These are phyloP conservation scores for Drosophila obscura DNA, from an alignment of 1,140 invertebrate species.

Conservation along the genomic window DNA sequence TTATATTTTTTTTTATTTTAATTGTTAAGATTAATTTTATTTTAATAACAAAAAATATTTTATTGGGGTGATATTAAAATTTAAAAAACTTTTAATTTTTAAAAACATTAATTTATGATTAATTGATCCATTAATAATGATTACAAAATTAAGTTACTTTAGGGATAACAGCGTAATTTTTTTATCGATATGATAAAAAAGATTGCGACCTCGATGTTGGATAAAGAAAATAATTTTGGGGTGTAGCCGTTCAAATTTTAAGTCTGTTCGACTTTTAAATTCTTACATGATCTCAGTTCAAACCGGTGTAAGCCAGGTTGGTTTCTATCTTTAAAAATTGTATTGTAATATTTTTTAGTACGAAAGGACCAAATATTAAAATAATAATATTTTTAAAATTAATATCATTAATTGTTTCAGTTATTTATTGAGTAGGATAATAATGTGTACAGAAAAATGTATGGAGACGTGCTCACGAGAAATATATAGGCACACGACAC, in stretches of 20 bases:
- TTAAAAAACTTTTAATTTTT: constrained; percentile 62
- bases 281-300: constrained; percentile 92
- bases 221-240: constrained; percentile 88
- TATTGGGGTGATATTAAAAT: constrained; percentile 69
- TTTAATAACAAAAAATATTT: constrained; percentile 68
- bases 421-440: too few relatives aligned
- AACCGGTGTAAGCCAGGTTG: constrained; percentile 88
- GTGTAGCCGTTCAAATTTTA: constrained; percentile 86
- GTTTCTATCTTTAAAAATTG: too few relatives aligned
- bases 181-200: constrained; percentile 83
- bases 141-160: constrained; percentile 75
- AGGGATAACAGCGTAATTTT: constrained; percentile 69
- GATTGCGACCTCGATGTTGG: constrained; percentile 92
- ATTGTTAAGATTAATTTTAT: constrained; percentile 78
- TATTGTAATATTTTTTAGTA: too few relatives aligned
- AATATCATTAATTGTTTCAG: too few relatives aligned
- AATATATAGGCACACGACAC: too few relatives aligned
- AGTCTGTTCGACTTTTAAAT: constrained; percentile 91
- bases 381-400: constrained; percentile 78
- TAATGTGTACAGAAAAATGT: too few relatives aligned
- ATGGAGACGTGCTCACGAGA: too few relatives aligned
- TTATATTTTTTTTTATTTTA: constrained; percentile 80
- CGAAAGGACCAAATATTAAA: not conserved
- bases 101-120: constrained; percentile 83
- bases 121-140: constrained; percentile 63